Conservation (phyloP, 30 jellyfish, hydroid and myxozoan genomes). For the Nemopilema nomurai region DNA sequence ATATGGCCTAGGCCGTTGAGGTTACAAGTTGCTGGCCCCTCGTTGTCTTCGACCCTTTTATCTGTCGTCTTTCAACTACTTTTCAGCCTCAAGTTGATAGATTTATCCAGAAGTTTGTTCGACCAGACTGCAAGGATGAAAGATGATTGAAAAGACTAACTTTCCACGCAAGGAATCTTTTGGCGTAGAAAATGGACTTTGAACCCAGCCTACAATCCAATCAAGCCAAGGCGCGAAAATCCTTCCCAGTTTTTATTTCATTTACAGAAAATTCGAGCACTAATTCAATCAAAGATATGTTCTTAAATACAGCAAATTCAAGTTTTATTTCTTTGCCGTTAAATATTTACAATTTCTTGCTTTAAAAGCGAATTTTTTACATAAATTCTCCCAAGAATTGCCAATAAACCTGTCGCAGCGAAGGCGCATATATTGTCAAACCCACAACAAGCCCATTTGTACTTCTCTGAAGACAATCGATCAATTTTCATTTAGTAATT, state of each 20-base stretch:
- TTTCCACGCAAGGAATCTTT: not conserved
- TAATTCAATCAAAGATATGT: too few relatives aligned
- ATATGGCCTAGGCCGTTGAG: not conserved
- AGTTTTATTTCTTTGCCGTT: too few relatives aligned
- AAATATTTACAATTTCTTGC: not conserved
- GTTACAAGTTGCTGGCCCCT: not conserved
- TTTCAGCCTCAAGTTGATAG: not conserved
- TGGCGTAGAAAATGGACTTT: constrained; percentile 1
- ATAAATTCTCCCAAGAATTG: not conserved
- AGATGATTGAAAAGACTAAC: not conserved
- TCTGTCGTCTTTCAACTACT: not conserved
- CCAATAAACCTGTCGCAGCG: not conserved
- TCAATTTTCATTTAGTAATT: too few relatives aligned
- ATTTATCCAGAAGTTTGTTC: not conserved
- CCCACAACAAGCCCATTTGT: not conserved
- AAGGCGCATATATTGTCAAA: not conserved
- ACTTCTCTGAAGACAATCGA: too few relatives aligned
- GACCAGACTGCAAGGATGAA: not conserved
- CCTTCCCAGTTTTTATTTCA: not conserved
- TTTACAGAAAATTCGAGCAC: too few relatives aligned
- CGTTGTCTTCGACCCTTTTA: not conserved
- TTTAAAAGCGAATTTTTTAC: not conserved
- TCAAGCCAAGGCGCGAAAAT: constrained; percentile 20
- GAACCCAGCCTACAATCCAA: not conserved
- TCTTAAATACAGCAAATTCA: too few relatives aligned